Evolutionary conservation across 2,113 vertebrate species (phyloP).

Genomic region (Melanerpes aurifrons): DNA sequence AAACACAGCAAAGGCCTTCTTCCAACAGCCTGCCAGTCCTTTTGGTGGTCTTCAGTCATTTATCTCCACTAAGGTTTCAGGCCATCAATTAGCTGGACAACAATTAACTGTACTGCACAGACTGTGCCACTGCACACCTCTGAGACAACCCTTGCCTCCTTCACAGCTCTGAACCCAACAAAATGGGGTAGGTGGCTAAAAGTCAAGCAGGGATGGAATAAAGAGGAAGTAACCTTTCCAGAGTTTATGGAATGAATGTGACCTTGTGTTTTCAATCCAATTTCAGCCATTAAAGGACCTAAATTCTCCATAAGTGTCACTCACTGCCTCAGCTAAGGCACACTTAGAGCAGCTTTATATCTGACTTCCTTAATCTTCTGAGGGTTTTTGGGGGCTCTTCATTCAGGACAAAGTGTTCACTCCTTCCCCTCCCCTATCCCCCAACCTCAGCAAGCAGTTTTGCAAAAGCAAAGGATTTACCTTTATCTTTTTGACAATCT

Average conservation of each 20-base stretch:
- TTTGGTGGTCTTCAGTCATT: not conserved
- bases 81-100: not conserved
- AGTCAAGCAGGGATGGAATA: not conserved
- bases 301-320: not conserved
- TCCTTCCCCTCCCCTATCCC: not conserved
- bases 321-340: not conserved
- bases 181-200: not conserved
- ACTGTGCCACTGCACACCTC: not conserved
- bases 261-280: not conserved
- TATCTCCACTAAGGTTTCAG: not conserved
- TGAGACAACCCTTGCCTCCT: not conserved
- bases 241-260: not conserved
- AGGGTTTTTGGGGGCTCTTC: not conserved
- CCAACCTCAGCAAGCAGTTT: not conserved
- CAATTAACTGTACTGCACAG: not conserved
- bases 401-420: not conserved
- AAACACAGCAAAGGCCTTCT: not conserved
- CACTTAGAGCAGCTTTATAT: not conserved
- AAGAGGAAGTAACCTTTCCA: not conserved
- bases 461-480: conserved; percentile 66
- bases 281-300: not conserved
- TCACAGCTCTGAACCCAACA: not conserved
- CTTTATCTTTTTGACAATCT: conserved; percentile 97
- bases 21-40: not conserved
- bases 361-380: not conserved